These are phyloP conservation scores for Orthonychiurus folsomi DNA, from an alignment of 2,888 invertebrate genomes.

Conservation along the genomic window DNA sequence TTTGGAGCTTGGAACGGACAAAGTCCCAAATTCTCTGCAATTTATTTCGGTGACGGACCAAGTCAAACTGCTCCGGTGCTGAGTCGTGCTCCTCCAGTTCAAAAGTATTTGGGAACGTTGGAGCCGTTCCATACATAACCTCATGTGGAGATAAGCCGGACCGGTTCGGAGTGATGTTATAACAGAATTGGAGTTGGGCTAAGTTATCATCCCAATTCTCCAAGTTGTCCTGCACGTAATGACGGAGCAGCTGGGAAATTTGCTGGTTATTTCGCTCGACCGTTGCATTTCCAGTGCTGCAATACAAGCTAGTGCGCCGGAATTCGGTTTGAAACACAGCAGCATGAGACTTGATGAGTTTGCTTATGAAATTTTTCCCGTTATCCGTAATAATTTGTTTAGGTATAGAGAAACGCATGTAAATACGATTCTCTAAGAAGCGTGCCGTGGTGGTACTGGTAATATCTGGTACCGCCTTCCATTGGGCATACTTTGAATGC, in stretches of 20 bases:
- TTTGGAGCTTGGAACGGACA: not conserved
- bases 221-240: not conserved
- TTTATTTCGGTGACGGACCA: not conserved
- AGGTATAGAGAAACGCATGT: not conserved
- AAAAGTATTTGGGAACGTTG: not conserved
- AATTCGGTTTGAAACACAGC: not conserved
- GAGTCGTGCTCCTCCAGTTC: not conserved
- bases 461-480: not conserved
- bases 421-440: not conserved
- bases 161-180: not conserved
- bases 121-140: not conserved
- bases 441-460: not conserved
- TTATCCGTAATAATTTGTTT: not conserved
- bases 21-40: not conserved
- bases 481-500: not conserved
- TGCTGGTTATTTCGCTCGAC: not conserved
- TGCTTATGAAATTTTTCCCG: not conserved
- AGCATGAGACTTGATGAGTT: not conserved
- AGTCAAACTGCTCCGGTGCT: not conserved
- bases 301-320: not conserved
- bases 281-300: not conserved
- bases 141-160: not conserved
- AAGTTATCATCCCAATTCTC: not conserved
- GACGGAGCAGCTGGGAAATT: not conserved
- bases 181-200: not conserved